Evolutionary conservation across 2,113 vertebrate species (phyloP), one percentile per base, ranked within the genome.

Genomic region (Bungarus multicinctus): DNA sequence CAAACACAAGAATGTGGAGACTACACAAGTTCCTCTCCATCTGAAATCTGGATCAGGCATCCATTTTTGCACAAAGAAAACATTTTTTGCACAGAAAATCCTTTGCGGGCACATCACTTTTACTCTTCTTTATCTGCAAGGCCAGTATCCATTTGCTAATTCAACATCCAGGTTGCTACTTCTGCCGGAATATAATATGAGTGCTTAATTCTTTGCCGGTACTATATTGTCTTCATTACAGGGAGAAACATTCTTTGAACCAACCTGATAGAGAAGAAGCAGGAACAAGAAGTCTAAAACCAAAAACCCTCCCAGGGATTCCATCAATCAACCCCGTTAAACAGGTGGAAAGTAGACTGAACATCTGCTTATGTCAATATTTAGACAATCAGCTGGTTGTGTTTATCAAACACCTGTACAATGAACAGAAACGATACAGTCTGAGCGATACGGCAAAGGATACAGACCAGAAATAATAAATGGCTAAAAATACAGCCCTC

Each of bases 321-420:
- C 90, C 54, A 90, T 47, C 94, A 96, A 86, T 95, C 94, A 57
- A 10, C 43, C 69, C 93, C 91, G 93, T 85, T 34, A 95, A 94
- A 91, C 2, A 0, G 58, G n/a, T 30, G 57, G 85, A 91, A 94
- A 45, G 53, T 86, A 91, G 93, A 91, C 50, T 30, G 47, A 96
- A 86, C 93, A 95, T 94, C 95, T 96, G 94, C 94, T 95, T 88
- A 89, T 54, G 91, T 58, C 94, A 96, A 94, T 90, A 90, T 91
- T 93, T 55, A 47, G 55, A 91, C 93, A 95, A 95, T 94, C 52
- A 88, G 90, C 53, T 2, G 0, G 53, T 47, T 69, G 92, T 92
- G 87, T 85, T 93, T 81, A 91, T 93, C 92, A 4, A 93, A 69
- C 43, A 64, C 57, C 27, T 96, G 91, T 95, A 97, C 96, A 93